Conservation (phyloP, 2,797 vertebrate species). For the Podarcis lilfordi region DNA sequence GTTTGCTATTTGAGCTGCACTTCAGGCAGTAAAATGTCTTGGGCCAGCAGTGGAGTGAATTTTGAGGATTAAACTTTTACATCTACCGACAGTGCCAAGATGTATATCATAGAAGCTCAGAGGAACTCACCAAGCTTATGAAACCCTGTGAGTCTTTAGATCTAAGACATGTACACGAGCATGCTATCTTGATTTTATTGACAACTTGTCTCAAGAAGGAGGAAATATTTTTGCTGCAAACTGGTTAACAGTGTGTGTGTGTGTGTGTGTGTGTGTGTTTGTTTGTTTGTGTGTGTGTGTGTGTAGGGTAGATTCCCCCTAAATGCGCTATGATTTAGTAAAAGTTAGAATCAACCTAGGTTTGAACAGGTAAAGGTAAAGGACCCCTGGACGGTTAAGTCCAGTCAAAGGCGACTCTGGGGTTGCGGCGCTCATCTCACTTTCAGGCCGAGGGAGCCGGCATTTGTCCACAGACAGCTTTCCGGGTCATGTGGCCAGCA, state of each 20-base stretch:
- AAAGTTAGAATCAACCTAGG: no score
- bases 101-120: not conserved
- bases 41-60: not conserved
- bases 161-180: not conserved
- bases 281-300: no score
- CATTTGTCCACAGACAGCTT: no score
- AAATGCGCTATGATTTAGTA: no score
- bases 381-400: no score
- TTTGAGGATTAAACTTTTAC: not conserved
- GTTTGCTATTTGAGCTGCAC: not conserved
- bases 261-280: no score
- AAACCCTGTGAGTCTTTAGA: not conserved
- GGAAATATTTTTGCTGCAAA: slow-evolving; percentile 27
- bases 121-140: slow-evolving; percentile 6
- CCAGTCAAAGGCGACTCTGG: no score
- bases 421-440: no score
- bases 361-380: no score
- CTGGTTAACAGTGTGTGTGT: not conserved
- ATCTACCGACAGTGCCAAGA: not conserved
- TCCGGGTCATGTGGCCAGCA: no score
- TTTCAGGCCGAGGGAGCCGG: no score
- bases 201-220: slow-evolving; percentile 23
- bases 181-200: slow-evolving; percentile 38
- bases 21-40: not conserved
- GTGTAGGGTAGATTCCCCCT: no score